Conservation (phyloP, 1,140 invertebrate species). For the Lethrus apterus region DNA sequence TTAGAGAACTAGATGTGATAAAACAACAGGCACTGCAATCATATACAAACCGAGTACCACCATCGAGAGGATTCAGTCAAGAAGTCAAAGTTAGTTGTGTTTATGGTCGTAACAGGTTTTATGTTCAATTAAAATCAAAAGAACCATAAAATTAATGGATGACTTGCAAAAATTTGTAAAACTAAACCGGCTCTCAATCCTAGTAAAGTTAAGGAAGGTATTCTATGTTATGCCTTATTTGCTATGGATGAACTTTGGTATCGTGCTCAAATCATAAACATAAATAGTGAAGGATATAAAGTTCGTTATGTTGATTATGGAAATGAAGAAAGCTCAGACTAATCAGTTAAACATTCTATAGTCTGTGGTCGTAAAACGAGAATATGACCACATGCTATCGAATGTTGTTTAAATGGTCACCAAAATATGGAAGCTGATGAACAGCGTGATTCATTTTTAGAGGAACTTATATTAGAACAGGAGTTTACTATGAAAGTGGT, state of each 20-base stretch:
- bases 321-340: constrained; percentile 58
- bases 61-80: constrained; percentile 38
- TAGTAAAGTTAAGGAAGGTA: constrained; percentile 47
- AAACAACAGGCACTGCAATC: constrained; percentile 35
- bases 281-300: constrained; percentile 42
- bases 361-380: constrained; percentile 51
- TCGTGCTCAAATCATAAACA: constrained; percentile 51
- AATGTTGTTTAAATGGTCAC: constrained; percentile 58
- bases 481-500: constrained; percentile 50
- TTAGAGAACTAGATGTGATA: constrained; percentile 37
- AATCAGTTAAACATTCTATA: constrained; percentile 54
- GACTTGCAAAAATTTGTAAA: constrained; percentile 42
- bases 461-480: constrained; percentile 43
- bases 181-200: constrained; percentile 40
- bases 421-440: constrained; percentile 39
- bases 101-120: constrained; percentile 62
- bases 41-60: constrained; percentile 46
- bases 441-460: constrained; percentile 41
- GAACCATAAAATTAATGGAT: constrained; percentile 50
- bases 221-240: constrained; percentile 67
- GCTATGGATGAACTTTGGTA: constrained; percentile 66
- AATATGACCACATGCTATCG: constrained; percentile 64
- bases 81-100: constrained; percentile 61
- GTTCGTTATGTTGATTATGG: constrained; percentile 75
- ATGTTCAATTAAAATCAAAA: constrained; percentile 57